Evolutionary conservation across 1,140 invertebrate species (phyloP), one percentile per base, ranked within the genome.

Genomic region (Aphidius ervi): DNA sequence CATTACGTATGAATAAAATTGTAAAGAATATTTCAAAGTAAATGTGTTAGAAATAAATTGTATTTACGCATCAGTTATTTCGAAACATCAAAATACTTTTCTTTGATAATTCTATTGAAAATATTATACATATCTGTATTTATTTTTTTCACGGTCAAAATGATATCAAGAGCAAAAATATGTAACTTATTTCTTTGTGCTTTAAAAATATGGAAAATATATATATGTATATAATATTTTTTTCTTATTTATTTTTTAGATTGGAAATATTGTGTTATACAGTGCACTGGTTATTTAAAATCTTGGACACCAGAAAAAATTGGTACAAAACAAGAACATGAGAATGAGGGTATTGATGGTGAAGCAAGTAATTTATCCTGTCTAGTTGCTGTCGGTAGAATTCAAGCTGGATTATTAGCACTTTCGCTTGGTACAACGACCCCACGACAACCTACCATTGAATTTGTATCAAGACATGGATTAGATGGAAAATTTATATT

Each of bases 401-500:
- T 89, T 1, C 84, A 90, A 58, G 84, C 87, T 5, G 53, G 61
- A 40, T 56, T 65, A 16, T 65, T 62, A 9, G 65, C 67, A 10
- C 54, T 67, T 9, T 56, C 59, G 39, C 41, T 6, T 55, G 31
- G 31, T 71, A 68, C 48, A n/a, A 70, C 65, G 46, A 71, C 69
- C 48, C 71, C 75, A 7, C 65, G 65, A 50, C 68, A 75, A 9
- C 67, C 70, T 9, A 69, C 70, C 10, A 77, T 79, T 53, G 94
- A 98, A 80, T 98, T 98, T 70, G 93, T 97, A 56, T 95, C 94
- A 20, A 86, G 96, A 20, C 95, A 98, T 80, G 90, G 91, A 23
- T 87, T 93, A 63, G 95, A 98, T 70, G 95, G 96, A 9, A 97
- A 97, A 76, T 97, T 98, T 78, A 92, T 95, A 16, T 98, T 98